Conservation (phyloP, 1,140 invertebrate species). For the Pantala flavescens region DNA sequence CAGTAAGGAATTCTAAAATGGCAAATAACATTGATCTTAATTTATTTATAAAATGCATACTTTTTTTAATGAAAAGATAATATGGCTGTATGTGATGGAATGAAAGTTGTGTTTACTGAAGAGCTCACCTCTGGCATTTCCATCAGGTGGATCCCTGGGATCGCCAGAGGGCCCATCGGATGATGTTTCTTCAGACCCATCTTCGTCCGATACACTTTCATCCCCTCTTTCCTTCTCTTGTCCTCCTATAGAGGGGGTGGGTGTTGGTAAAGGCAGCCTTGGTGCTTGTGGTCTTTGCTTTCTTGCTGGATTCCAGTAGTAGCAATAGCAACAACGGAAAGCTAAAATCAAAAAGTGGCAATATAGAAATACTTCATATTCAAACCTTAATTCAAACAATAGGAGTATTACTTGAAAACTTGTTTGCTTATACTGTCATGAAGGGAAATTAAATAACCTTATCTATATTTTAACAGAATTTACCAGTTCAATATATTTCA, state of each 20-base stretch:
- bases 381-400: too few species aligned
- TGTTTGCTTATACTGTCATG: too few species aligned
- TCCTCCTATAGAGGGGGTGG: not conserved
- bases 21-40: too few species aligned
- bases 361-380: not conserved
- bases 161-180: not conserved
- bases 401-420: not conserved
- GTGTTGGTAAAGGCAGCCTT: conserved; percentile 25
- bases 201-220: not conserved
- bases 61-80: too few species aligned
- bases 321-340: conserved; percentile 84
- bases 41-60: too few species aligned
- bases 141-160: not conserved
- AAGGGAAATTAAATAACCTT: too few species aligned
- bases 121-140: not conserved
- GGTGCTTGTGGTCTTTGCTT: conserved; percentile 72
- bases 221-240: not conserved
- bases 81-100: too few species aligned
- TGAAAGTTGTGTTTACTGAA: not conserved
- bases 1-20: too few species aligned
- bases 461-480: too few species aligned
- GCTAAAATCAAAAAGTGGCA: conserved; percentile 34
- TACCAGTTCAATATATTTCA: too few species aligned
- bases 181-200: not conserved
- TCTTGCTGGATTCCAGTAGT: conserved; percentile 65